A percentile compares a stretch with the other conserved stretches of the same genome.
Conservation (phyloP, 2,888 invertebrate species). For the Philereme vetulata region DNA sequence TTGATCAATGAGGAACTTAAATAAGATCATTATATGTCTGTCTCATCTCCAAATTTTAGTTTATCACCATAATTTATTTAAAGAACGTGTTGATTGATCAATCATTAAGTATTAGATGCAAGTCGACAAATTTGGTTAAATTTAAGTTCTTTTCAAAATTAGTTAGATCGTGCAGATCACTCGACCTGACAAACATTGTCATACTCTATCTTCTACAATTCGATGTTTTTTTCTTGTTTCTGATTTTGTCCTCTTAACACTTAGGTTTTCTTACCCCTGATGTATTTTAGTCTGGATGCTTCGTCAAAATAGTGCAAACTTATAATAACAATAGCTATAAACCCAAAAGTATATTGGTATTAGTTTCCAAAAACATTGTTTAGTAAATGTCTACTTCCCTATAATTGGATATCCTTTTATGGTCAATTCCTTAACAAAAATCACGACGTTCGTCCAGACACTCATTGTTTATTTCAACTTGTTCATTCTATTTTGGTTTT, state of each 20-base stretch:
- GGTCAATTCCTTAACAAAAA: not conserved
- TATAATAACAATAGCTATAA: constrained; percentile 1
- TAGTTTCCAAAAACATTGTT: not conserved
- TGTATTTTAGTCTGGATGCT: constrained; percentile 46
- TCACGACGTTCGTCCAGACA: constrained; percentile 37
- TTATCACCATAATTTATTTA: not conserved
- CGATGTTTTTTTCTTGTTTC: constrained; percentile 31
- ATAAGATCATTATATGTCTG: not conserved
- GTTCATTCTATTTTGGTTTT: constrained; percentile 70
- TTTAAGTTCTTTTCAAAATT: constrained; percentile 22
- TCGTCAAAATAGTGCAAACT: constrained; percentile 29
- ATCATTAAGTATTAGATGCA: constrained; percentile 37
- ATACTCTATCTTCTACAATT: constrained; percentile 29
- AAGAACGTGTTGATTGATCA: constrained; percentile 29
- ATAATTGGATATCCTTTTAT: not conserved
- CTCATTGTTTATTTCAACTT: constrained; percentile 59
- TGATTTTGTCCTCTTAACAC: constrained; percentile 39
- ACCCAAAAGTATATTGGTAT: not conserved
- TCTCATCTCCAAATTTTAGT: not conserved
- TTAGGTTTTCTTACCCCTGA: constrained; percentile 40
- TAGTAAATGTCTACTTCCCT: not conserved
- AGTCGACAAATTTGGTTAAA: constrained; percentile 32
- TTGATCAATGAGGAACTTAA: constrained; percentile 25
- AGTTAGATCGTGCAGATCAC: constrained; percentile 28
- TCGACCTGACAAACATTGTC: constrained; percentile 26